phyloP scores from a whole-genome alignment of 2,888 invertebrate genomes.

The Hesperia comma region DNA sequence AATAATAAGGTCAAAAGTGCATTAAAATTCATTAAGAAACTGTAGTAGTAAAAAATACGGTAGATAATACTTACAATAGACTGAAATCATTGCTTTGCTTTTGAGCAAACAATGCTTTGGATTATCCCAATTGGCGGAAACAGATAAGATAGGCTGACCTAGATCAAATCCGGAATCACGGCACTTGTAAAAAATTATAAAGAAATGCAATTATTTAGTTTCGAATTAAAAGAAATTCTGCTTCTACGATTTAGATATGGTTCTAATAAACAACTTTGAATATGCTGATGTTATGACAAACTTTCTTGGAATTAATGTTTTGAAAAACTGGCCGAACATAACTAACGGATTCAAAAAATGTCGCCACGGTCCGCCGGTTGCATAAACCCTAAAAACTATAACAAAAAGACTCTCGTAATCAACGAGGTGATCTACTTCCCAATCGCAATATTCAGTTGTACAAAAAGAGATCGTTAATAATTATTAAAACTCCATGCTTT shows the following conservation, averaged over 20 bases:
- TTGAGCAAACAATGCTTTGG: constrained; percentile 23
- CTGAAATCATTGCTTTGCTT: no score
- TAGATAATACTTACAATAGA: constrained; percentile 7
- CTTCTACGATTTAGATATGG: constrained; percentile 2
- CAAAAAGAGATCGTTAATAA: constrained; percentile 78
- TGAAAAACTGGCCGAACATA: constrained; percentile 55
- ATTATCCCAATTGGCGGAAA: constrained; percentile 26
- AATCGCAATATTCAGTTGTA: constrained; percentile 75
- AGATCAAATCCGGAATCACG: constrained; percentile 18
- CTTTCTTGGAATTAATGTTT: constrained; percentile 58
- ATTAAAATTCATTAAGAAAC: constrained; percentile 54
- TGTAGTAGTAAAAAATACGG: constrained; percentile 24
- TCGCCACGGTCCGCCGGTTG: constrained; percentile 63
- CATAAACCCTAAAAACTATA: constrained; percentile 65
- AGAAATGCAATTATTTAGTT: neutral
- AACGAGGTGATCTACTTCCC: constrained; percentile 78
- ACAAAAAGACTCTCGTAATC: constrained; percentile 78
- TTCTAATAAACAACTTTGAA: constrained; percentile 1
- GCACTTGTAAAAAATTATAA: constrained; percentile 11
- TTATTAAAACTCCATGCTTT: constrained; percentile 70
- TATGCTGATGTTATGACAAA: constrained; percentile 28
- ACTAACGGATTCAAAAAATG: constrained; percentile 60
- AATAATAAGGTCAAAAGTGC: constrained; percentile 71
- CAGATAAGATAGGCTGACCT: constrained; percentile 21
- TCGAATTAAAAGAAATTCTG: constrained; percentile 21